phyloP scores from a whole-genome alignment of 1,140 invertebrate species.

The Ganaspis sp. region DNA sequence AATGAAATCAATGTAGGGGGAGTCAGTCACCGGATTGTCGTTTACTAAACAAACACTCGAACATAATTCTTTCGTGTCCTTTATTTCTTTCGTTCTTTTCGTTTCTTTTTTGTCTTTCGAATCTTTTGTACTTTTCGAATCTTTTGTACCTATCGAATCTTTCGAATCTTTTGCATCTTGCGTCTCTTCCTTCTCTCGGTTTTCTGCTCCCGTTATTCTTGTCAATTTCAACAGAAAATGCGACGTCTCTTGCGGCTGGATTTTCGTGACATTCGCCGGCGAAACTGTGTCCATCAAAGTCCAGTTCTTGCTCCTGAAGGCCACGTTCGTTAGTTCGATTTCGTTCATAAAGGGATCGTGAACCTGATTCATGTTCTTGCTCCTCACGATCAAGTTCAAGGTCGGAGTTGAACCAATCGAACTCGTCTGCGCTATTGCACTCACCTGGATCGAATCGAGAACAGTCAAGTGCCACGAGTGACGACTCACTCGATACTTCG shows the following conservation, averaged over 20 bases:
- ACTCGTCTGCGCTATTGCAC: constrained; percentile 76
- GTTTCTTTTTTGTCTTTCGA: too few species aligned
- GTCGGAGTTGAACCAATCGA: constrained; percentile 74
- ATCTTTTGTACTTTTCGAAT: too few species aligned
- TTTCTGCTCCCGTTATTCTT: too few species aligned
- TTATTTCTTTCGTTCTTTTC: constrained; percentile 54
- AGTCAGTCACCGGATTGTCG: constrained; percentile 47
- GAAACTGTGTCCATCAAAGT: constrained; percentile 67
- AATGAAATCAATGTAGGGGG: constrained; percentile 68
- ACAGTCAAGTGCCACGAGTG: constrained; percentile 83
- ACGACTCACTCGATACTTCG: constrained; percentile 81
- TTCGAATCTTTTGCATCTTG: too few species aligned
- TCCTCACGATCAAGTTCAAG: constrained; percentile 79
- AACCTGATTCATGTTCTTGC: constrained; percentile 83
- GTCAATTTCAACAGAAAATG: constrained; percentile 75
- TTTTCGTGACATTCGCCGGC: constrained; percentile 65
- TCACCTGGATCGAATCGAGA: constrained; percentile 81
- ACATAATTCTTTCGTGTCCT: constrained; percentile 19
- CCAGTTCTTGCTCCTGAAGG: constrained; percentile 78
- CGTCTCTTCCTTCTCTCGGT: too few species aligned
- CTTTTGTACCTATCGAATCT: too few species aligned
- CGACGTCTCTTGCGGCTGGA: constrained; percentile 76
- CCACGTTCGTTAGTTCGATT: constrained; percentile 78
- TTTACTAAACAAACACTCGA: constrained; percentile 68
- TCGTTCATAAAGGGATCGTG: constrained; percentile 79